Conservation (phyloP, 2,113 vertebrate genomes). For the Sminthopsis crassicaudata region DNA sequence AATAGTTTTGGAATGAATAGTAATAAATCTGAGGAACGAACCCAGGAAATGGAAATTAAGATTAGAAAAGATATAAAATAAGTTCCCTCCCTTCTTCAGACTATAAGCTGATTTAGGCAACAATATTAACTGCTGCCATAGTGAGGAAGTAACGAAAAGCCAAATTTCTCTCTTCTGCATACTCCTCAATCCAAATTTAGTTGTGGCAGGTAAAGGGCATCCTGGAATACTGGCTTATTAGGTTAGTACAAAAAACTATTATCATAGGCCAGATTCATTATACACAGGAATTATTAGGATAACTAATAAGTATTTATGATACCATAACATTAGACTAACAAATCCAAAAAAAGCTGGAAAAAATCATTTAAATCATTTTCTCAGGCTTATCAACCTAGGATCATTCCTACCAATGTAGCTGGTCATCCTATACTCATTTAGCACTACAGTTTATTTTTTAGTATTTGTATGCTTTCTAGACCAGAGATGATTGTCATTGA, state of each 20-base stretch:
- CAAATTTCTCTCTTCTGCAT: not conserved
- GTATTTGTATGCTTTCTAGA: not conserved
- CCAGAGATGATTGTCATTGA: not conserved
- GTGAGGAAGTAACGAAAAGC: not conserved
- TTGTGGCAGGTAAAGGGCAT: not conserved
- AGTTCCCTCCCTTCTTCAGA: not conserved
- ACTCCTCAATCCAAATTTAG: not conserved
- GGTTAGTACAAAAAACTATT: not conserved
- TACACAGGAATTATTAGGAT: not conserved
- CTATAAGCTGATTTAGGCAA: not conserved
- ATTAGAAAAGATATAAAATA: not conserved
- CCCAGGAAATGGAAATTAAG: not conserved
- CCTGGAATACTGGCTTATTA: not conserved
- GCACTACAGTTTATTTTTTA: conserved; percentile 1
- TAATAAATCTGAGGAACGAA: not conserved
- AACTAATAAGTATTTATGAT: not conserved
- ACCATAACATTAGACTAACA: not conserved
- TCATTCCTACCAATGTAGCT: conserved; percentile 6
- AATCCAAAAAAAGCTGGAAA: not conserved
- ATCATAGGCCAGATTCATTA: not conserved
- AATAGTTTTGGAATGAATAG: not conserved
- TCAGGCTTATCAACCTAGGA: not conserved
- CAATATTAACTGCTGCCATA: not conserved
- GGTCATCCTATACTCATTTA: not conserved
- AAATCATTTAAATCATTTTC: not conserved